Evolutionary conservation across 1,140 invertebrate species (phyloP), one percentile per base, ranked within the genome.

Genomic region (Drosophila tani): DNA sequence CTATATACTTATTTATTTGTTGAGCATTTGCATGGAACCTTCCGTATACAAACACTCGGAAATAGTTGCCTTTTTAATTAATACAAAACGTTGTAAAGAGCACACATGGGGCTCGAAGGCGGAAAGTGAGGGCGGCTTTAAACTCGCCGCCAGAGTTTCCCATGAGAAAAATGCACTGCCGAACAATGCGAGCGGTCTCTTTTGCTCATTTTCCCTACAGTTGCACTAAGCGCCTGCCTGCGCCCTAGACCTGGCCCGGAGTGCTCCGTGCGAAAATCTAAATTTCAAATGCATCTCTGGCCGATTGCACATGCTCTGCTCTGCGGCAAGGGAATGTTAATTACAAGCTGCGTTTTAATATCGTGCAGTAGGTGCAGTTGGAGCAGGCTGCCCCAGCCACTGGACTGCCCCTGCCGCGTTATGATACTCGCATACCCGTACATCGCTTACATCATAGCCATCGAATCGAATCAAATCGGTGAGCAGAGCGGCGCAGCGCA

Each of bases 311-410:
- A 40, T 62, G 32, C 65, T 40, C 35, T 29, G 49, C 27, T 27
- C 38, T 38, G 67, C 19, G 24, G 32, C 35, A 63, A 38, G 40
- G 55, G 55, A 79, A 80, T 76, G 60, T 81, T 76, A 81, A 81
- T 81, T 81, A 67, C 51, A 50, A 62, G 32, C 41, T 62, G 45
- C 59, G 49, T 57, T 75, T 65, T 71, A 71, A 71, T 81, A 81
- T 81, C 71, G 65, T 71, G 50, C 73, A 66, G 49, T 41, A 49
- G 73, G 62, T 67, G 62, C 63, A 64, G 60, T 35, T 62, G 3
- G 5, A 24, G 19, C 2, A 21, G 47, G 32, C 56, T 35, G 32
- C 47, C 7, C 9, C 45, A 24, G 24, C 32, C 38, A 66, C 14
- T 50, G 35, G 24, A 14, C 59, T 40, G 66, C 60, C 53, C 21